Evolutionary conservation across 2,797 vertebrate species (phyloP).

Genomic region (Poecilia wingei): DNA sequence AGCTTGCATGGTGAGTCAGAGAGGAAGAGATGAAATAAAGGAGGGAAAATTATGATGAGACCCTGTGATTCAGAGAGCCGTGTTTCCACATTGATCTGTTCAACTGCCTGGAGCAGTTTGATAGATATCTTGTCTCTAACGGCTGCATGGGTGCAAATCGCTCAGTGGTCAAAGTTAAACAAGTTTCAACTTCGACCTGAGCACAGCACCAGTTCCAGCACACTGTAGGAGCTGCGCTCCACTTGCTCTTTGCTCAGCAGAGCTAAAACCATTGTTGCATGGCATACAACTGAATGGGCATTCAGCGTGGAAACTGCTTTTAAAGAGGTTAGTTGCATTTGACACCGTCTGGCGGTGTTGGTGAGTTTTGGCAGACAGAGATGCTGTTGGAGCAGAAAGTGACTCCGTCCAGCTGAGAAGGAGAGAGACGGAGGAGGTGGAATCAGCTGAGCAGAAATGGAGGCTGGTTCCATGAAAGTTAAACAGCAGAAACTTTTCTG

Average conservation of each 20-base stretch:
- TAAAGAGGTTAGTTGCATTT: neutral
- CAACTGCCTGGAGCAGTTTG: neutral
- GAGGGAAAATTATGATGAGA: neutral
- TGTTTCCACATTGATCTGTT: neutral
- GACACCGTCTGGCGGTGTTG: neutral
- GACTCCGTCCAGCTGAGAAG: neutral
- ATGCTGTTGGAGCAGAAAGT: slow-evolving; percentile 2
- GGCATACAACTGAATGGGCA: neutral
- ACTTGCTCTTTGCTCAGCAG: slow-evolving; percentile 3
- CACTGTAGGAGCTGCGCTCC: neutral
- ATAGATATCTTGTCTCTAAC: slow-evolving; percentile 1
- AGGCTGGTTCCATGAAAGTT: neutral
- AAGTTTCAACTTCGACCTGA: neutral
- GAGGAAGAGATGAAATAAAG: neutral
- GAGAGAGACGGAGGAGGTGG: neutral
- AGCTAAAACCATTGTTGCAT: neutral
- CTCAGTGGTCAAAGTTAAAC: neutral
- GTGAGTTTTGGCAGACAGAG: neutral
- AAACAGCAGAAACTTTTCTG: neutral
- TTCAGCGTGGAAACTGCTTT: neutral
- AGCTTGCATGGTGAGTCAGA: neutral
- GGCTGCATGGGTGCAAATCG: neutral
- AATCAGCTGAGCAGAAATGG: neutral
- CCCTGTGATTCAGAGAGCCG: neutral
- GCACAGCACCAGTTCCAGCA: neutral